Evolutionary conservation across 2,797 vertebrate genomes (phyloP).

Genomic region (Huso huso): DNA sequence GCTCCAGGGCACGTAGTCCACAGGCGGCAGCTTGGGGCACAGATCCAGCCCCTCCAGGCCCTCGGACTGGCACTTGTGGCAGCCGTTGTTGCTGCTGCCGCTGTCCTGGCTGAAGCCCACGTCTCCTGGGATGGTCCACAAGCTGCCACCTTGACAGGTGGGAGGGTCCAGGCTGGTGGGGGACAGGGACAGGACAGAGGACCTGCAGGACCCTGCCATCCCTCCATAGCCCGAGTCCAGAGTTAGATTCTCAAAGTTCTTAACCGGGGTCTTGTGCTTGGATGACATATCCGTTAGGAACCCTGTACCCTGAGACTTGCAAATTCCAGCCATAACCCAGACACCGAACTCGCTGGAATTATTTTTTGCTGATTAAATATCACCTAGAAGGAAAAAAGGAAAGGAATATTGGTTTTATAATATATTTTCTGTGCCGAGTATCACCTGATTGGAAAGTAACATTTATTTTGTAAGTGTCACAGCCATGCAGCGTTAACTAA

Average conservation of each 20-base stretch:
- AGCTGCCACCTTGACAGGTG: constrained; percentile 58
- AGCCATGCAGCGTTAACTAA: no score
- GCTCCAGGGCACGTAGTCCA: constrained; percentile 70
- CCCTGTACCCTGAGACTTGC: no score
- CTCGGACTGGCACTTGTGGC: neutral
- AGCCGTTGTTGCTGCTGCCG: no score
- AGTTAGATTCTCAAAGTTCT: constrained; percentile 77
- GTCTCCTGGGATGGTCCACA: constrained; percentile 70
- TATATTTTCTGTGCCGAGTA: no score
- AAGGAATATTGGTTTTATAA: no score
- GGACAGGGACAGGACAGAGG: constrained; percentile 73
- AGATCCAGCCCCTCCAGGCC: neutral
- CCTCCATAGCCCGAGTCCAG: constrained; percentile 73
- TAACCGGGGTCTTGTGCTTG: constrained; percentile 13
- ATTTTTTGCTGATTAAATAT: no score
- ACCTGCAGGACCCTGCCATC: constrained; percentile 71
- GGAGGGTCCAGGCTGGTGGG: constrained; percentile 66
- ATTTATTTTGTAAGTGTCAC: no score
- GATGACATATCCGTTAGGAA: no score
- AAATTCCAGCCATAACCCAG: no score
- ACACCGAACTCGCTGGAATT: no score
- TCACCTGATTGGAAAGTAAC: no score
- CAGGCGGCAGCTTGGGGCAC: constrained; percentile 65
- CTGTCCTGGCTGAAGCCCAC: constrained; percentile 71
- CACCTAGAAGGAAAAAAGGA: no score